Conservation (phyloP, 2,797 vertebrate genomes). For the Apogon hyalosoma region DNA sequence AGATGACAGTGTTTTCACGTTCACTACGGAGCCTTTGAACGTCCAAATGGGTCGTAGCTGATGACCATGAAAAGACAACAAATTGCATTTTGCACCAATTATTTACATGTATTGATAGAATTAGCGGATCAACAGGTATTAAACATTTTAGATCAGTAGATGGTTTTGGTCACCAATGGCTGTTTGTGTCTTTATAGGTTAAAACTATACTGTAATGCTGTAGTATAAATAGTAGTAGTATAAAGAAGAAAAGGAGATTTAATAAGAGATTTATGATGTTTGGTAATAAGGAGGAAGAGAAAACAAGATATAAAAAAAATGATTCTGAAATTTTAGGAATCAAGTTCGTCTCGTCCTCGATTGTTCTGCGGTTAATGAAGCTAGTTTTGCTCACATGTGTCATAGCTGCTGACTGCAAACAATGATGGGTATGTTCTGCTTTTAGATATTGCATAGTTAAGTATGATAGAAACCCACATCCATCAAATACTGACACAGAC, state of each 20-base stretch:
- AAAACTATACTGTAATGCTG: too few species aligned
- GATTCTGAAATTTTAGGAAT: constrained; percentile 26
- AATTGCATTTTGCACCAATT: too few species aligned
- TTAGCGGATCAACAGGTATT: too few species aligned
- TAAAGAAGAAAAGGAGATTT: neutral
- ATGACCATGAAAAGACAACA: too few species aligned
- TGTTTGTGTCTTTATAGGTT: too few species aligned
- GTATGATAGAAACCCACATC: constrained; percentile 37
- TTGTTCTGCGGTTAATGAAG: constrained; percentile 45
- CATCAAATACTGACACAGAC: constrained; percentile 38
- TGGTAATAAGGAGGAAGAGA: neutral
- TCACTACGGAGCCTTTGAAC: too few species aligned
- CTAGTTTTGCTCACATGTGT: constrained; percentile 42
- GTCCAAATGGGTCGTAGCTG: too few species aligned
- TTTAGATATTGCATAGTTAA: constrained; percentile 57
- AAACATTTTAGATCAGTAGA: too few species aligned
- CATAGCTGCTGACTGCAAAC: constrained; percentile 49
- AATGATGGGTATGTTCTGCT: constrained; percentile 40
- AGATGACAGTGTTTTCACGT: too few species aligned
- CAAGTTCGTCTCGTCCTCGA: constrained; percentile 17
- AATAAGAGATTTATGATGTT: constrained; percentile 8
- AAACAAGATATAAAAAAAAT: constrained; percentile 5
- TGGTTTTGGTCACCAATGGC: too few species aligned
- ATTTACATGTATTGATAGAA: too few species aligned
- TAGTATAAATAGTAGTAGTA: neutral